Evolutionary conservation across 2,113 vertebrate species (phyloP).

Genomic region (Channa maculata): DNA sequence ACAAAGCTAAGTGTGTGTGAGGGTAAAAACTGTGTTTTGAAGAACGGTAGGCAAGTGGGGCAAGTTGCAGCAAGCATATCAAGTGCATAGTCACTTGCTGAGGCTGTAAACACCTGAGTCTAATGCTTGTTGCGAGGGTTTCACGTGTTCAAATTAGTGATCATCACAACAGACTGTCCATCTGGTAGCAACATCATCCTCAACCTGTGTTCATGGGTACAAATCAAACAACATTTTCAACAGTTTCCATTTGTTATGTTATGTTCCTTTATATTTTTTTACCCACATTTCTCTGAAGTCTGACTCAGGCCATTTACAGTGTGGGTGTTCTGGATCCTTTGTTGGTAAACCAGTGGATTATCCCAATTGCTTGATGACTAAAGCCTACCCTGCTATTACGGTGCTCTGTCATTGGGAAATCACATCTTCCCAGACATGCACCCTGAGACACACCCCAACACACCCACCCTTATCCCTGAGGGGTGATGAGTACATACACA

Average conservation of each 20-base stretch:
- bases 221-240: slow-evolving; percentile 24
- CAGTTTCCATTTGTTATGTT: slow-evolving; percentile 6
- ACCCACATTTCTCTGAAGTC: slow-evolving; percentile 22
- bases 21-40: slow-evolving; percentile 35
- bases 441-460: slow-evolving; percentile 49
- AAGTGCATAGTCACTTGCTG: slow-evolving; percentile 11
- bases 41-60: slow-evolving; percentile 22
- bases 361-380: slow-evolving; percentile 75
- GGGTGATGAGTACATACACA: slow-evolving; percentile 31
- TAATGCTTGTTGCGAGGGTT: not conserved
- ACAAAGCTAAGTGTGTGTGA: slow-evolving; percentile 26
- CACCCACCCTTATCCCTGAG: slow-evolving; percentile 43
- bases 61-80: slow-evolving; percentile 64
- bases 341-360: slow-evolving; percentile 77
- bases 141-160: slow-evolving; percentile 13
- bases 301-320: slow-evolving; percentile 56
- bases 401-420: slow-evolving; percentile 71
- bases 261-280: slow-evolving; percentile 7
- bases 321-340: slow-evolving; percentile 75
- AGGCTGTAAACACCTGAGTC: slow-evolving; percentile 40
- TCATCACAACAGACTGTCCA: slow-evolving; percentile 36
- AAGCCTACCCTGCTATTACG: slow-evolving; percentile 70
- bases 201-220: slow-evolving; percentile 21
- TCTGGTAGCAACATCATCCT: slow-evolving; percentile 18
- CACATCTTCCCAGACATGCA: slow-evolving; percentile 71